Conservation (phyloP, 2,888 invertebrate genomes). For the Drosophila quasianomalipes region DNA sequence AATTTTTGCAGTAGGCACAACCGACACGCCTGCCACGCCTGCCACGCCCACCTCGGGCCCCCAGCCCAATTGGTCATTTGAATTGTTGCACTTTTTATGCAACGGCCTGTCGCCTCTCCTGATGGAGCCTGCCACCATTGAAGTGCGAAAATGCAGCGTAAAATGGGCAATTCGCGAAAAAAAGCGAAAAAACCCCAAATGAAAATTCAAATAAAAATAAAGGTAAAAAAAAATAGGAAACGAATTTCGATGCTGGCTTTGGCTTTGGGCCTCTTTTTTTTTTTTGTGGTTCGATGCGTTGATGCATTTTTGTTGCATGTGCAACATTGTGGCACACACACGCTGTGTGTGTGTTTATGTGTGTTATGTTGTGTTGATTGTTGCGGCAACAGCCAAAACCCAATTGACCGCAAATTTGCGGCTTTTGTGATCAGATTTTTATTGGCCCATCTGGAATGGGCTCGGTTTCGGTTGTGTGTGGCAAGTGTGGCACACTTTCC, state of each 20-base stretch:
- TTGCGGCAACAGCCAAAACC: conserved; percentile 76
- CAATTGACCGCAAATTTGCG: conserved; percentile 81
- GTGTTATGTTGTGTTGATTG: conserved; percentile 59
- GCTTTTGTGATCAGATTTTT: conserved; percentile 78
- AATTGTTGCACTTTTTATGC: conserved; percentile 81
- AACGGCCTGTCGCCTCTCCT: conserved; percentile 57
- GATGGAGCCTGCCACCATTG: conserved; percentile 53
- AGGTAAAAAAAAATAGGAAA: conserved; percentile 30
- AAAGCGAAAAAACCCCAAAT: conserved; percentile 16
- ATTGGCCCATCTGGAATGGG: conserved; percentile 43
- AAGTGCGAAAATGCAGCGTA: conserved; percentile 77
- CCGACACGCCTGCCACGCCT: conserved; percentile 2
- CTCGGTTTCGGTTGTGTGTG: neutral
- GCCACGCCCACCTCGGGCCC: neutral
- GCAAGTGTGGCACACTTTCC: conserved; percentile 11
- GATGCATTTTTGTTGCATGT: conserved; percentile 76
- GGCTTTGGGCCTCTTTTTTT: conserved; percentile 20
- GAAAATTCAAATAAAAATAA: conserved; percentile 35
- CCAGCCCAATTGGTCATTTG: conserved; percentile 62
- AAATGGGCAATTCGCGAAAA: conserved; percentile 35
- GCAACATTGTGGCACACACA: conserved; percentile 53
- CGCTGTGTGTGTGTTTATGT: conserved; percentile 6
- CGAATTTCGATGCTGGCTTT: conserved; percentile 1
- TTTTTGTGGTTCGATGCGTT: conserved; percentile 54
- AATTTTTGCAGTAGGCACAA: conserved; percentile 73